Evolutionary conservation across 2,113 vertebrate species (phyloP).

Genomic region (Percopsis transmontana): DNA sequence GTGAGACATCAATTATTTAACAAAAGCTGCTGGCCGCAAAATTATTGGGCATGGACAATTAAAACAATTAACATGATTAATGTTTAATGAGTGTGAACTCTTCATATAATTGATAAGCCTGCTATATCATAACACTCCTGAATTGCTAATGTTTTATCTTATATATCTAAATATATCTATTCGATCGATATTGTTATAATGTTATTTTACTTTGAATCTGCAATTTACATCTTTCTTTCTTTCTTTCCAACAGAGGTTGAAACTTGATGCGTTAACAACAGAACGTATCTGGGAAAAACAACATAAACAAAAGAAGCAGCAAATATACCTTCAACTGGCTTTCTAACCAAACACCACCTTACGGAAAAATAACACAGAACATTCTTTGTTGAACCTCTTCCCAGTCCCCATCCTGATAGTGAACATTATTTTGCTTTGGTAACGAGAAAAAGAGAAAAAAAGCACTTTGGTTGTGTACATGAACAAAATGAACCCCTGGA

Average conservation of each 20-base stretch:
- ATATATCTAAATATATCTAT: too few relatives aligned
- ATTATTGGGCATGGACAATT: too few relatives aligned
- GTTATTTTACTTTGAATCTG: not conserved
- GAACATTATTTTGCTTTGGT: slow-evolving; percentile 75
- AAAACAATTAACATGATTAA: too few relatives aligned
- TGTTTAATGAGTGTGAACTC: too few relatives aligned
- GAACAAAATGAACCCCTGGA: slow-evolving; percentile 74
- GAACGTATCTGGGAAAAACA: slow-evolving; percentile 72
- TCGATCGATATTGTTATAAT: too few relatives aligned
- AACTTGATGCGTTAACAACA: slow-evolving; percentile 71
- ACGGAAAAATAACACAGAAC: slow-evolving; percentile 30
- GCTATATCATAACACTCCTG: too few relatives aligned
- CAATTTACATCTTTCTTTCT: not conserved
- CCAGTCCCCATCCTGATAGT: slow-evolving; percentile 73
- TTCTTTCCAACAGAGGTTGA: slow-evolving; percentile 70
- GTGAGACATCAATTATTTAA: too few relatives aligned
- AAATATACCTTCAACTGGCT: slow-evolving; percentile 56
- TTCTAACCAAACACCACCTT: slow-evolving; percentile 59
- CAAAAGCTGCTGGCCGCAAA: too few relatives aligned
- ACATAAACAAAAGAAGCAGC: slow-evolving; percentile 52
- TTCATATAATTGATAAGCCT: too few relatives aligned
- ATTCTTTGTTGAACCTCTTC: slow-evolving; percentile 53
- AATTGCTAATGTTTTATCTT: too few relatives aligned
- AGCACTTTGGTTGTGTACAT: slow-evolving; percentile 82
- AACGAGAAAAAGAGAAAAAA: slow-evolving; percentile 65